Conservation (phyloP, 2,113 vertebrate species). For the Actenoides hombroni region DNA sequence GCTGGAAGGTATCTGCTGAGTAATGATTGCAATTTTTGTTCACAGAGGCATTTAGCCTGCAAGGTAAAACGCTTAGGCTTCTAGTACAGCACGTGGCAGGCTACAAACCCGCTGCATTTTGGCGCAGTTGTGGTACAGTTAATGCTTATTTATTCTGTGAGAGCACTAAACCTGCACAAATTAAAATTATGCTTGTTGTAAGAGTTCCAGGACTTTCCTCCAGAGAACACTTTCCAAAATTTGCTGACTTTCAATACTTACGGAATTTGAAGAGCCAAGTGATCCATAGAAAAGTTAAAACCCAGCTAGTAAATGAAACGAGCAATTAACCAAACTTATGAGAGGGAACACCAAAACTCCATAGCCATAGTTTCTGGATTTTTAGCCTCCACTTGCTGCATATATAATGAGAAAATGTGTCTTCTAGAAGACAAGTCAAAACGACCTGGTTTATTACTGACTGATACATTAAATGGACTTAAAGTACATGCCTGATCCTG, state of each 20-base stretch:
- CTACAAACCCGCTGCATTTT: background rate
- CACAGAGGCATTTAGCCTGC: background rate
- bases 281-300: constrained; percentile 60
- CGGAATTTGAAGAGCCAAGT: constrained; percentile 33
- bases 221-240: constrained; percentile 46
- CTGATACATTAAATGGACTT: background rate
- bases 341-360: constrained; percentile 7
- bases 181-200: constrained; percentile 41
- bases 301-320: constrained; percentile 51
- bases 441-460: background rate
- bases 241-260: constrained; percentile 56
- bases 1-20: background rate
- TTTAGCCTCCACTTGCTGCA: background rate
- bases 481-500: background rate
- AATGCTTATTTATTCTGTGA: constrained; percentile 59
- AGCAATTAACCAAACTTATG: constrained; percentile 61
- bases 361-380: constrained; percentile 8
- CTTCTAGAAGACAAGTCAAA: background rate
- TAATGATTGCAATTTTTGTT: constrained; percentile 3
- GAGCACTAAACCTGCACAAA: constrained; percentile 45
- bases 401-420: background rate
- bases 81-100: background rate
- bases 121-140: constrained; percentile 9
- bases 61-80: constrained; percentile 1
- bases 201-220: constrained; percentile 64